These are phyloP conservation scores for Lasioglossum marginatum DNA, from an alignment of 2,888 invertebrate species.

Conservation along the genomic window DNA sequence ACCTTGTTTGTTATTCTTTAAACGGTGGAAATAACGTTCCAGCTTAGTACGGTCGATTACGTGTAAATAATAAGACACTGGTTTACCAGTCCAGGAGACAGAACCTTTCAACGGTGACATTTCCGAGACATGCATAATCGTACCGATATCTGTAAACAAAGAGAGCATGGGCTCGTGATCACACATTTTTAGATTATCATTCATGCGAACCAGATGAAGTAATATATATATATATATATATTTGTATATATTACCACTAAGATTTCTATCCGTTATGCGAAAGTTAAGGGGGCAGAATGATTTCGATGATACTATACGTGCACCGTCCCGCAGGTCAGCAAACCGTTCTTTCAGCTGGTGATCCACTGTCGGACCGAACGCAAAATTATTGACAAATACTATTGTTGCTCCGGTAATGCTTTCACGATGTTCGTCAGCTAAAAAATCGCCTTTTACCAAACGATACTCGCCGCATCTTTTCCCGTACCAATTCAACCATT, in stretches of 20 bases:
- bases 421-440: conserved; percentile 96
- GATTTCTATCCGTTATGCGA: conserved; percentile 98
- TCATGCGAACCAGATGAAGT: not conserved
- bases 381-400: conserved; percentile 99
- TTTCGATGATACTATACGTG: conserved; percentile 98
- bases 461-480: conserved; percentile 96
- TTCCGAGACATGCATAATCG: conserved; percentile 99
- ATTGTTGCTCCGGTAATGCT: conserved; percentile 97
- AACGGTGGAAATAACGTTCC: conserved; percentile 97
- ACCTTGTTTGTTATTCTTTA: conserved; percentile 89
- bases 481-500: conserved; percentile 99
- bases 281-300: conserved; percentile 99
- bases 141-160: conserved; percentile 92
- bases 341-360: conserved; percentile 98
- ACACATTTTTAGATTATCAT: not conserved
- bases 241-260: conserved; percentile 88
- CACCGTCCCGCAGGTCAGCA: conserved; percentile 97
- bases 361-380: conserved; percentile 98
- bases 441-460: conserved; percentile 97
- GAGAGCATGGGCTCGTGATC: not conserved
- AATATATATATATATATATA: not conserved
- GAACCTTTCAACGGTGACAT: conserved; percentile 97
- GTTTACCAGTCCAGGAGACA: conserved; percentile 99
- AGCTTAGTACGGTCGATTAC: conserved; percentile 98
- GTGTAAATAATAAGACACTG: conserved; percentile 99